A percentile compares a stretch with the other conserved stretches of the same genome.
Conservation (phyloP, 2,113 vertebrate species). For the Meriones unguiculatus region DNA sequence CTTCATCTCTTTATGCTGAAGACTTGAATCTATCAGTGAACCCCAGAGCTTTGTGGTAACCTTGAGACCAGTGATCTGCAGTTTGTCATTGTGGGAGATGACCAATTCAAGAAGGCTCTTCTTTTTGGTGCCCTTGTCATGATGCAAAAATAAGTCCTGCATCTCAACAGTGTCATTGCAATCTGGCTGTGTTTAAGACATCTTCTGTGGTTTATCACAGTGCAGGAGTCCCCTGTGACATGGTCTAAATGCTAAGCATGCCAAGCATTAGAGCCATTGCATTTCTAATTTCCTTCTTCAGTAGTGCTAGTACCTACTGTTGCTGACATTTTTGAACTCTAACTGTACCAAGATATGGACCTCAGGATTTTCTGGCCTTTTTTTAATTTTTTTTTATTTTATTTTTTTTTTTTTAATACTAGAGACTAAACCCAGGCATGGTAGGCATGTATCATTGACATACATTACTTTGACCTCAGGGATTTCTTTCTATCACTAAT, state of each 20-base stretch:
- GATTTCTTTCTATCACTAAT: background rate
- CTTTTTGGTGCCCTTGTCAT: too few relatives aligned
- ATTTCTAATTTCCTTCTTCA: background rate
- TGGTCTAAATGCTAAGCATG: background rate
- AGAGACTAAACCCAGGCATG: background rate
- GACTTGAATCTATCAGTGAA: background rate
- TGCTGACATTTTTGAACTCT: background rate
- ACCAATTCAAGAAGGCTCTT: background rate
- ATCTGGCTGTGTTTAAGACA: background rate
- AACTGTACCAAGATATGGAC: background rate
- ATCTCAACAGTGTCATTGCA: background rate
- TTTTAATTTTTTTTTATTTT: too few relatives aligned
- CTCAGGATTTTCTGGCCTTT: background rate
- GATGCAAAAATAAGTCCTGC: background rate
- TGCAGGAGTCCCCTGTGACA: background rate
- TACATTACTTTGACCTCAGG: background rate
- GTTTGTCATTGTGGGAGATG: background rate
- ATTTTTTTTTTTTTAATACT: background rate
- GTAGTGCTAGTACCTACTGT: background rate
- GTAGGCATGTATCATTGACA: background rate
- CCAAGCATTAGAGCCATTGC: background rate
- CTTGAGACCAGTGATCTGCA: accelerated
- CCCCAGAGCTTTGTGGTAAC: background rate
- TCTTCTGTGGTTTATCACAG: background rate
- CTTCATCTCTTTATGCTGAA: background rate